These are phyloP conservation scores for Temnothorax ravouxi DNA, from an alignment of 2,888 invertebrate genomes.

Conservation along the genomic window DNA sequence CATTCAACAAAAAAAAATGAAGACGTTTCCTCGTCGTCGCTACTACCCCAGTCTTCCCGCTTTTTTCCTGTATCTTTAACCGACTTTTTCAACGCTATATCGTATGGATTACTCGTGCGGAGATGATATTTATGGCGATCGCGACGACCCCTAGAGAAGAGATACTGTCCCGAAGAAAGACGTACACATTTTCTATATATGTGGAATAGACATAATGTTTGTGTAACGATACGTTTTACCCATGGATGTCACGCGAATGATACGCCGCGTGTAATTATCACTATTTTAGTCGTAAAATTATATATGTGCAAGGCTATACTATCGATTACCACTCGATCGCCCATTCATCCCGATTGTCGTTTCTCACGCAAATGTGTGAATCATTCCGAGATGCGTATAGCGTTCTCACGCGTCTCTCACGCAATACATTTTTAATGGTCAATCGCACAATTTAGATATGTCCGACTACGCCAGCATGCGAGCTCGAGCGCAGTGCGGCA, in stretches of 20 bases:
- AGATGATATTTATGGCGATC: constrained; percentile 35
- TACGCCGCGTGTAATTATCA: neutral
- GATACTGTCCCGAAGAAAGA: neutral
- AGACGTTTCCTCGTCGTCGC: neutral
- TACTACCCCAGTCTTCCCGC: neutral
- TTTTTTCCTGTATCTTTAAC: constrained; percentile 27
- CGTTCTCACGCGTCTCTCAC: constrained; percentile 23
- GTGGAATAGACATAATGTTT: neutral
- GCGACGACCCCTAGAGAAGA: neutral
- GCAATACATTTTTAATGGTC: constrained; percentile 25
- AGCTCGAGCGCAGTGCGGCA: neutral
- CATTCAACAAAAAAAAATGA: constrained; percentile 57
- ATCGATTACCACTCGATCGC: constrained; percentile 12
- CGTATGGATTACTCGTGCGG: neutral
- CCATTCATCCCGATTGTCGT: constrained; percentile 35
- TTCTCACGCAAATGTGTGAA: constrained; percentile 60
- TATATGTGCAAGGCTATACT: neutral
- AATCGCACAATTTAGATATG: constrained; percentile 32
- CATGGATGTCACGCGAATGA: neutral
- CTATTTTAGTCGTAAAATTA: neutral
- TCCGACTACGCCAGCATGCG: neutral
- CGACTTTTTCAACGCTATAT: constrained; percentile 31
- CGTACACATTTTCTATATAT: neutral
- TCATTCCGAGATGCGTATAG: neutral
- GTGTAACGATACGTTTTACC: neutral